Evolutionary conservation across 2,797 vertebrate genomes (phyloP).

Genomic region (Poeciliopsis infans): DNA sequence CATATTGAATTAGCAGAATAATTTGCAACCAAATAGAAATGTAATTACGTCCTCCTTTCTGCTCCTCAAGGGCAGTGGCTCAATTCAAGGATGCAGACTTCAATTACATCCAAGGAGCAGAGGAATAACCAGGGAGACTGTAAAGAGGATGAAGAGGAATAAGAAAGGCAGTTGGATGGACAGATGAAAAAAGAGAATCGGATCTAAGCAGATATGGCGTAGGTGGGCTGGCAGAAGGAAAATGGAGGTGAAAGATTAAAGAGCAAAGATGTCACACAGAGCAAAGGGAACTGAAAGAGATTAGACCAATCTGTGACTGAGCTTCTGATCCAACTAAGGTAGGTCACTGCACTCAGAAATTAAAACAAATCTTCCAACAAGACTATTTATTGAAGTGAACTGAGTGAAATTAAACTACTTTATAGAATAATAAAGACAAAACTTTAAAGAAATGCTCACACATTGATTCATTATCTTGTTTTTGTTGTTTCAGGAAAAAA

Average conservation of each 20-base stretch:
- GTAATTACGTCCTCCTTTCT: constrained; percentile 46
- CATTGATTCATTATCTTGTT: not conserved
- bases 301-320: constrained; percentile 26
- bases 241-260: constrained; percentile 27
- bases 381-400: constrained; percentile 23
- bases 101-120: constrained; percentile 43
- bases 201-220: constrained; percentile 15
- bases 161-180: constrained; percentile 17
- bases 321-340: constrained; percentile 24
- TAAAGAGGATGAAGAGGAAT: constrained; percentile 2
- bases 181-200: constrained; percentile 26
- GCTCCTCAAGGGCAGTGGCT: constrained; percentile 44
- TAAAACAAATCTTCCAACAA: not conserved
- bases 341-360: constrained; percentile 28
- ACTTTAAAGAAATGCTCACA: not conserved
- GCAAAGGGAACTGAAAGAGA: not conserved
- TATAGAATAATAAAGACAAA: not conserved
- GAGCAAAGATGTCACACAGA: not conserved
- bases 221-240: constrained; percentile 21
- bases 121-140: constrained; percentile 26
- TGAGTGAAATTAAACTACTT: constrained; percentile 30
- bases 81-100: constrained; percentile 42
- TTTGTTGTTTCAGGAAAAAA: not conserved
- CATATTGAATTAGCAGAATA: constrained; percentile 46
- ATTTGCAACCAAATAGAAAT: constrained; percentile 53